phyloP scores from a whole-genome alignment of 2,113 vertebrate species.

The Cyprinodon tularosa region DNA sequence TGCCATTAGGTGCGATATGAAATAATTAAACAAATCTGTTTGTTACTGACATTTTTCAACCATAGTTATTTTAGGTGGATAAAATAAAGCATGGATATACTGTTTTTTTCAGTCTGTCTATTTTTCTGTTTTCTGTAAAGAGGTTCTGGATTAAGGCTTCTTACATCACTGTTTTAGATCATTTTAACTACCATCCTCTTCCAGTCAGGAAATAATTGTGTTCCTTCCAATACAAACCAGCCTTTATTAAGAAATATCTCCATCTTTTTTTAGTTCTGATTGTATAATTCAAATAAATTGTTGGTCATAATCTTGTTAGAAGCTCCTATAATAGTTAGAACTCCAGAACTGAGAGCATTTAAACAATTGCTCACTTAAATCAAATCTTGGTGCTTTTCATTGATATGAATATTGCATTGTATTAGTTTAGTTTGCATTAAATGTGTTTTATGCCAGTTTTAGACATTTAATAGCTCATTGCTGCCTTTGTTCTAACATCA shows the following conservation, averaged over 20 bases:
- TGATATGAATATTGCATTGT: background rate
- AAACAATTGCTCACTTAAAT: constrained; percentile 1
- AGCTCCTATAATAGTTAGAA: constrained; percentile 22
- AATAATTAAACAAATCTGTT: too few relatives aligned
- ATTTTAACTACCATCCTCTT: constrained; percentile 22
- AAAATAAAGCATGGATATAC: background rate
- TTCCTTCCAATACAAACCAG: constrained; percentile 12
- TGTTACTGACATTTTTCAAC: too few relatives aligned
- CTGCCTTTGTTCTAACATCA: background rate
- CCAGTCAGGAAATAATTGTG: constrained; percentile 20
- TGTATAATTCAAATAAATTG: constrained; percentile 36
- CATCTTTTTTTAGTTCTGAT: constrained; percentile 16
- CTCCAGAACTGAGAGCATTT: background rate
- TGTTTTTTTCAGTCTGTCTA: background rate
- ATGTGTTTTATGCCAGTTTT: background rate
- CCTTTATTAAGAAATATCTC: constrained; percentile 34
- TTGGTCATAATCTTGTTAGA: constrained; percentile 24
- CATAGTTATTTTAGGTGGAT: background rate
- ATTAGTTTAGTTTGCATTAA: background rate
- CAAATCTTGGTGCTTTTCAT: background rate
- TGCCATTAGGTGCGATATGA: too few relatives aligned
- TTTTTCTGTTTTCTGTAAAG: background rate
- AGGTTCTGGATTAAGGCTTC: constrained; percentile 2
- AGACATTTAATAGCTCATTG: background rate
- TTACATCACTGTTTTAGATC: constrained; percentile 12